Percentiles rank a stretch among this genome's conserved stretches.
These are phyloP conservation scores for Achlya flavicornis DNA, from an alignment of 2,888 invertebrate genomes.

Conservation along the genomic window DNA sequence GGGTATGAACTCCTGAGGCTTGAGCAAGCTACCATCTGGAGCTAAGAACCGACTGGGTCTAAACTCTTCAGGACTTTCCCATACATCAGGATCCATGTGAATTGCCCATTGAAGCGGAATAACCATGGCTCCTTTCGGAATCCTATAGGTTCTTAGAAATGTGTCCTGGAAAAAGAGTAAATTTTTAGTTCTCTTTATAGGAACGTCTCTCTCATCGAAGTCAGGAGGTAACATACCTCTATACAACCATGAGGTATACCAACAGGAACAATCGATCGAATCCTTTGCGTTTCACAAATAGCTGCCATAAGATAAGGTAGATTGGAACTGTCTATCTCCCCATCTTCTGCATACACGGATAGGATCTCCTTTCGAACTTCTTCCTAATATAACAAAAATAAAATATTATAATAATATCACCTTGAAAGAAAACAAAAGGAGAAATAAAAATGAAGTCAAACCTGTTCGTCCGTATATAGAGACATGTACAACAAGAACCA, in stretches of 20 bases:
- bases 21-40: constrained; percentile 84
- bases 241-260: constrained; percentile 93
- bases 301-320: constrained; percentile 88
- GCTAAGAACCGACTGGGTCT: constrained; percentile 88
- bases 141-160: constrained; percentile 11
- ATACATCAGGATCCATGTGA: constrained; percentile 87
- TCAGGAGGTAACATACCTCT: constrained; percentile 48
- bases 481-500: constrained; percentile 93
- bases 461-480: constrained; percentile 86
- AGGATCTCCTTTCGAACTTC: constrained; percentile 84
- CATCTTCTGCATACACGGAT: constrained; percentile 74
- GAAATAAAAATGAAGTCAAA: constrained; percentile 39
- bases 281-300: constrained; percentile 90
- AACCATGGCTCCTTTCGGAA: constrained; percentile 88
- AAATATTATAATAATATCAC: background rate
- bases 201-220: background rate
- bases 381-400: constrained; percentile 71
- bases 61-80: constrained; percentile 87
- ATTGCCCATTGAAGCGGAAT: constrained; percentile 92
- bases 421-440: constrained; percentile 13
- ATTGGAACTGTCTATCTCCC: constrained; percentile 80
- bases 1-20: constrained; percentile 89
- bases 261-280: constrained; percentile 90
- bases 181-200: background rate
- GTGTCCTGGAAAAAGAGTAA: background rate